phyloP scores from a whole-genome alignment of 2,888 invertebrate genomes.

The Villa cingulata region DNA sequence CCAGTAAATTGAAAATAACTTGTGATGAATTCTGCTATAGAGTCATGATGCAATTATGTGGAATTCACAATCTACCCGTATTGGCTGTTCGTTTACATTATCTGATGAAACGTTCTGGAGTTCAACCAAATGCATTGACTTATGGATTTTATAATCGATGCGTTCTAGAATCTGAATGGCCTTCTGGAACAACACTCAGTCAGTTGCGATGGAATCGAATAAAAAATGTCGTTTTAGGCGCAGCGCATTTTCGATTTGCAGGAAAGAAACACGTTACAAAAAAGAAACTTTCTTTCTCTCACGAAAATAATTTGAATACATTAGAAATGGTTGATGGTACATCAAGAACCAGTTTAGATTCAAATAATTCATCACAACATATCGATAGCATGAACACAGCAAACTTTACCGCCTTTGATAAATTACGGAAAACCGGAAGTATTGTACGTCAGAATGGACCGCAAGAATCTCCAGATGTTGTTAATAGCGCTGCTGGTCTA shows the following conservation, averaged over 20 bases:
- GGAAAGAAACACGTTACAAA: constrained; percentile 47
- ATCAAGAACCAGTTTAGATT: constrained; percentile 35
- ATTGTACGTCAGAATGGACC: constrained; percentile 45
- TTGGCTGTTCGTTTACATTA: constrained; percentile 84
- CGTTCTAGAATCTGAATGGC: constrained; percentile 93
- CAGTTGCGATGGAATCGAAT: constrained; percentile 88
- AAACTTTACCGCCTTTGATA: constrained; percentile 43
- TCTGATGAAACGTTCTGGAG: constrained; percentile 82
- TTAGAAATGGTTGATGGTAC: constrained; percentile 34
- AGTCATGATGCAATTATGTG: constrained; percentile 97
- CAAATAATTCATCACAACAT: constrained; percentile 24
- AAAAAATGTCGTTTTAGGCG: constrained; percentile 79
- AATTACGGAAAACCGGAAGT: constrained; percentile 46
- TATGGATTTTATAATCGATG: constrained; percentile 75
- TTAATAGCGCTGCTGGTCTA: constrained; percentile 41
- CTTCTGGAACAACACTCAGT: constrained; percentile 57
- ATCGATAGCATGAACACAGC: constrained; percentile 20
- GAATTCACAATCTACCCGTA: constrained; percentile 83
- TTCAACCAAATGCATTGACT: constrained; percentile 95
- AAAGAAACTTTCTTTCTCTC: constrained; percentile 30
- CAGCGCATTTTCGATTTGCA: constrained; percentile 75
- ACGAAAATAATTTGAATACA: constrained; percentile 33
- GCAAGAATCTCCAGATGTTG: constrained; percentile 24
- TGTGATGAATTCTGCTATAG: constrained; percentile 97
- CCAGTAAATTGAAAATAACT: constrained; percentile 71